phyloP scores from a whole-genome alignment of 2,888 invertebrate genomes.

The Orthosia gothica region DNA sequence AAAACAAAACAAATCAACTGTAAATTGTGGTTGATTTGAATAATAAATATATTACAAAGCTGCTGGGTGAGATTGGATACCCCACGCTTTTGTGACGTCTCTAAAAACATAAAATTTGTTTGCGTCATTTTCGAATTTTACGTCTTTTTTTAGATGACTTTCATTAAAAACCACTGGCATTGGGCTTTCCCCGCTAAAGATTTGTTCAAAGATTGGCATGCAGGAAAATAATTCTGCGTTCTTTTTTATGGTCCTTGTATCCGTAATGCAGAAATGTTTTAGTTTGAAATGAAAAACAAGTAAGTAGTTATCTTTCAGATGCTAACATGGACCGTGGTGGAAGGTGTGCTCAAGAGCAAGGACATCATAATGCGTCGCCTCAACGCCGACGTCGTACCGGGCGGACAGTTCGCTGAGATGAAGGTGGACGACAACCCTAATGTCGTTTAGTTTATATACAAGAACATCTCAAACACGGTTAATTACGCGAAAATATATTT shows the following conservation, averaged over 20 bases:
- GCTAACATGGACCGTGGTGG: too few relatives aligned
- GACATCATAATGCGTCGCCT: too few relatives aligned
- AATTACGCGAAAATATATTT: not conserved
- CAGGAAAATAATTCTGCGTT: constrained; percentile 16
- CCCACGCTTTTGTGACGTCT: constrained; percentile 7
- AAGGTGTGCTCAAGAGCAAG: too few relatives aligned
- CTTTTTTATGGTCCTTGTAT: not conserved
- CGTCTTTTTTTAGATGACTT: not conserved
- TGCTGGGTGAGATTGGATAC: not conserved
- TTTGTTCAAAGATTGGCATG: constrained; percentile 10
- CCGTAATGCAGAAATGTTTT: not conserved
- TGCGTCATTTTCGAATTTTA: constrained; percentile 9
- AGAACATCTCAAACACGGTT: not conserved
- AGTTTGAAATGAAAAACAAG: not conserved
- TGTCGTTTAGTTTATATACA: too few relatives aligned
- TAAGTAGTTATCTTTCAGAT: too few relatives aligned
- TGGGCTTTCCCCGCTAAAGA: constrained; percentile 3
- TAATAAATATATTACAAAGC: constrained; percentile 15
- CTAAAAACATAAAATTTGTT: not conserved
- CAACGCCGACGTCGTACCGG: too few relatives aligned
- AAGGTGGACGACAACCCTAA: too few relatives aligned
- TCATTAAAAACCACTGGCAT: not conserved
- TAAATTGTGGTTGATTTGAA: constrained; percentile 29
- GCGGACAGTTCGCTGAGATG: too few relatives aligned
- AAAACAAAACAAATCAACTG: constrained; percentile 26